Evolutionary conservation across 2,113 vertebrate species (phyloP).

Genomic region (Tylochromis polylepis): DNA sequence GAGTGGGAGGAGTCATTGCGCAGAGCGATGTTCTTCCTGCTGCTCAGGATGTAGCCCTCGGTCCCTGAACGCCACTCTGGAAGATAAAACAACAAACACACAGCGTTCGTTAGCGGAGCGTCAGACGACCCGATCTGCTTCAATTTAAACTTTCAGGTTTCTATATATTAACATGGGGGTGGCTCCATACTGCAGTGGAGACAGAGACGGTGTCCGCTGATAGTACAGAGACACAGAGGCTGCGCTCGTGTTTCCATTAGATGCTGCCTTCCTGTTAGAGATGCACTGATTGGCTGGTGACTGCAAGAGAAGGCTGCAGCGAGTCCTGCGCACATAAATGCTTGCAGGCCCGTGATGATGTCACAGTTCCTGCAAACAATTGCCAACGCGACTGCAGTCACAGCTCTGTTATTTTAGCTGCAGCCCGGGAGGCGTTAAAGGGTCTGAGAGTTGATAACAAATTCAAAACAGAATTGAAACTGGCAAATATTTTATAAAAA

Average conservation of each 20-base stretch:
- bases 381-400: accelerated
- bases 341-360: background rate
- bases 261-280: background rate
- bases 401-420: background rate
- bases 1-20: conserved; percentile 80
- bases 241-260: background rate
- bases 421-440: background rate
- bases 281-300: background rate
- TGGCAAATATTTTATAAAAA: background rate
- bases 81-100: background rate
- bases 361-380: background rate
- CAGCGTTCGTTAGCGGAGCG: accelerated
- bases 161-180: background rate
- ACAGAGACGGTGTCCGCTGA: background rate
- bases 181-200: background rate
- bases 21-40: conserved; percentile 89
- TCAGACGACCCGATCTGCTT: accelerated
- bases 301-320: background rate
- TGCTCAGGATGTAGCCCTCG: conserved; percentile 95
- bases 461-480: background rate
- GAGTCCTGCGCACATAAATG: background rate
- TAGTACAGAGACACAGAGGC: accelerated
- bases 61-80: conserved; percentile 86
- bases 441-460: background rate
- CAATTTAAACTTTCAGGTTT: background rate